A percentile compares a stretch with the other conserved stretches of the same genome.
Conservation (phyloP, 2,888 invertebrate species). For the Nemurella pictetii region DNA sequence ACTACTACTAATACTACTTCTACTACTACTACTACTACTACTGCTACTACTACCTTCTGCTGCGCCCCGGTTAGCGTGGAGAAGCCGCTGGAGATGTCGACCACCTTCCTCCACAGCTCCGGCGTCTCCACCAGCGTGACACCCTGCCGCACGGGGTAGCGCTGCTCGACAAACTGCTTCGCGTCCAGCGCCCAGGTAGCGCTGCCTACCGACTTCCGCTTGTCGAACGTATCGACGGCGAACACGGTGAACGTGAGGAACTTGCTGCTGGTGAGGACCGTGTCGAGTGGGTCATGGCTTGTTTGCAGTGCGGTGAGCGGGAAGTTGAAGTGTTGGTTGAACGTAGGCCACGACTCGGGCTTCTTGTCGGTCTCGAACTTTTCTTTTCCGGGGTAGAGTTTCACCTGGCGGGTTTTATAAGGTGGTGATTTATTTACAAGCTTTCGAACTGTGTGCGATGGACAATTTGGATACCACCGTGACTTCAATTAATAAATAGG, state of each 20-base stretch:
- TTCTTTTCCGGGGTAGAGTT: constrained; percentile 74
- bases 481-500: too few relatives aligned
- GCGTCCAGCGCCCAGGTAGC: constrained; percentile 70
- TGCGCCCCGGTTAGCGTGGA: constrained; percentile 52
- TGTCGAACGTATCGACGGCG: constrained; percentile 56
- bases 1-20: too few relatives aligned
- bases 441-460: too few relatives aligned
- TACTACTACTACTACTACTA: too few relatives aligned
- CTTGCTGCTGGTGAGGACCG: constrained; percentile 64
- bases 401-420: too few relatives aligned
- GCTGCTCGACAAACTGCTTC: constrained; percentile 64
- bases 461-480: too few relatives aligned
- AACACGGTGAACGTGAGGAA: constrained; percentile 71
- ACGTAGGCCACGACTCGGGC: constrained; percentile 77
- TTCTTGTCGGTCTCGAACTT: constrained; percentile 75
- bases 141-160: constrained; percentile 55
- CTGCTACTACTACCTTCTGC: constrained; percentile 17
- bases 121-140: constrained; percentile 63
- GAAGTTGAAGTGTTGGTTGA: constrained; percentile 78
- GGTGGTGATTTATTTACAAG: too few relatives aligned
- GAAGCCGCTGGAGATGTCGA: constrained; percentile 67
- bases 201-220: constrained; percentile 67
- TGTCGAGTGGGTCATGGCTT: constrained; percentile 56
- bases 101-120: constrained; percentile 70
- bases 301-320: not conserved